Base-by-base conservation (phyloP, 2,113 vertebrate genomes). In the Saguinus imperator region DNA sequence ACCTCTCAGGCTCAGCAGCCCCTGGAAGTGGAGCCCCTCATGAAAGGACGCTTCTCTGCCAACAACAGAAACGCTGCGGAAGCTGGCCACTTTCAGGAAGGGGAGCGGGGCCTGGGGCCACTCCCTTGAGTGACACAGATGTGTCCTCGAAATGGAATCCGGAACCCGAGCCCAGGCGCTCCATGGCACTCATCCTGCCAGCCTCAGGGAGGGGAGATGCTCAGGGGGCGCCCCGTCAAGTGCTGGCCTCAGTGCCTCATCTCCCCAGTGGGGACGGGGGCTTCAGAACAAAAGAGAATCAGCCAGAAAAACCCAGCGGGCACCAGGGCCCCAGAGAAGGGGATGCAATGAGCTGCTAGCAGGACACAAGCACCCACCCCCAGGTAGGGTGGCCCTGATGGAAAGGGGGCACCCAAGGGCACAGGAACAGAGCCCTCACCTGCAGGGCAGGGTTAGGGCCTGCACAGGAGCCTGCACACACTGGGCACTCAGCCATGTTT, bases 221-320 rank as follows among this genome's bases (percentile, higher is more conserved):
- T 32, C 29, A 17, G 57, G 66, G 77, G 58, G 79, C 17, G 21
- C n/a, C 73, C 96, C 93, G 89, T 90, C 97, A 97, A 90, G 20
- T 40, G 87, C 94, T 96, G 97, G 91, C 93, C 89, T 93, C 96
- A 97, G 88, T 75, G 3, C 23, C 16, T 0, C 48, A 0, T 35
- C 91, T 21, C 76, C 91, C 40, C 11, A 23, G 92, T 1, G 52
- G 25, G 43, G 17, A 55, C 32, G 57, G 20, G 57, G 66, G 80
- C 92, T 6, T 0, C 12, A 2, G 12, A 40, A 13, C 57, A 27
- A 2, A 43, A 77, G 16, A 45, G 77, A 29, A n/a, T 80, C 68
- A 80, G 32, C 1, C 27, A 40, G 52, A 73, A 68, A 43, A 75
- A 32, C 32, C 43, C 20, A 9, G 43, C 0, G 48, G 12, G 25